Evolutionary conservation across 1,140 invertebrate genomes (phyloP), one percentile per base, ranked within the genome.

Genomic region (Sesamia nonagrioides): DNA sequence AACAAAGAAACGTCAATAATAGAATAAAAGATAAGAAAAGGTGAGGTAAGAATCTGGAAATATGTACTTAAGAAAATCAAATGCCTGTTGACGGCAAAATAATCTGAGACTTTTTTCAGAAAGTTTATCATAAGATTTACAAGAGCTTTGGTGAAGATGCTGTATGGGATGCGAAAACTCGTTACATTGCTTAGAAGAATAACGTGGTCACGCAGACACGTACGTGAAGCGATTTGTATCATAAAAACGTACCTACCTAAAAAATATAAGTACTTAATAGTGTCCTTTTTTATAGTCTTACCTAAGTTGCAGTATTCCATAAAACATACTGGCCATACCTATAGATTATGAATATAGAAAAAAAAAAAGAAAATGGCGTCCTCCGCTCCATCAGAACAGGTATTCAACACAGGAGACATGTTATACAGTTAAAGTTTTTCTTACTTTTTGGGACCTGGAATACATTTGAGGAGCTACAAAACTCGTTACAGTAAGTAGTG

Each of bases 1-100:
- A 60, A 60, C 56, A 60, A 60, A 33, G 27, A 18, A 52, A 60
- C 56, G 21, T 60, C 8, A 60, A 60, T 60, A 60, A 60, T 60
- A 15, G 56, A 60, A 60, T 60, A 13, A 58, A 33, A 2, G 54
- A 35, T 60, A 60, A 60, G 56, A 35, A 60, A 60, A 60, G 27
- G 9, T 60, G 21, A 15, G 17, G n/a, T 18, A 18, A 6, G 6
- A n/a, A 18, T 13, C 0, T 54, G n/a, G n/a, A 18, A 18, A 7
- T 15, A 18, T 42, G 8, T 42, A 42, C n/a, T n/a, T n/a, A 40
- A 42, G 40, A 42, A 42, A 42, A 42, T 9, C 40, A 6, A 0
- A 13, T 9, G 42, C 9, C 42, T 50, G 11, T n/a, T n/a, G 45
- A n/a, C 42, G 42, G 42, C 9, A 45, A 50, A 50, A 50, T 50